phyloP scores from a whole-genome alignment of 2,888 invertebrate species.

The Drosophila nigricruria region DNA sequence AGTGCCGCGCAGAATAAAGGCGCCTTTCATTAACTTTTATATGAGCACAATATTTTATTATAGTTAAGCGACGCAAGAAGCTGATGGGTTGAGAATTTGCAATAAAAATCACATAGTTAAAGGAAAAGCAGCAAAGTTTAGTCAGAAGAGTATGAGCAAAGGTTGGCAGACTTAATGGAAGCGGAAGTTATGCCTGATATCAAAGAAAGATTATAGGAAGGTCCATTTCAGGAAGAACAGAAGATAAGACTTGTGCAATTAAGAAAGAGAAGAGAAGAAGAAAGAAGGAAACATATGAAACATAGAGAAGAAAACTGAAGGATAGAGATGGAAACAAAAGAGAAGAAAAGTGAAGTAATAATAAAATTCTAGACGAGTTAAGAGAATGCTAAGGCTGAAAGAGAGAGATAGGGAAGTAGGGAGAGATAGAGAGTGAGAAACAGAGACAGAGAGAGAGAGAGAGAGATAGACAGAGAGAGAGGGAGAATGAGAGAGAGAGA shows the following conservation, averaged over 20 bases:
- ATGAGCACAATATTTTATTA: conserved; percentile 9
- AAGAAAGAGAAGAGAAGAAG: neutral
- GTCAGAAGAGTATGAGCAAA: neutral
- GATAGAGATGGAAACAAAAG: neutral
- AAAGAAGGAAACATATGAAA: no score
- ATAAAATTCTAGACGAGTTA: neutral
- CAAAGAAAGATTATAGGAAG: neutral
- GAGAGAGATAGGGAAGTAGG: neutral
- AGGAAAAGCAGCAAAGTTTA: neutral
- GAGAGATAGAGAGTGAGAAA: neutral
- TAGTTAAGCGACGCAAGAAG: neutral
- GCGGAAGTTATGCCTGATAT: neutral
- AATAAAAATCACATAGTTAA: neutral
- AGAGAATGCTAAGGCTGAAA: no score
- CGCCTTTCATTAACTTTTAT: conserved; percentile 19
- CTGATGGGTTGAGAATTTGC: neutral
- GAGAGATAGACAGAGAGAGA: neutral
- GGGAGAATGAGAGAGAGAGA: neutral
- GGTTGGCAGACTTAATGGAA: neutral
- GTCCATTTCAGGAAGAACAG: neutral
- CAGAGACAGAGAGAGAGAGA: neutral
- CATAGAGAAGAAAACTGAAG: neutral
- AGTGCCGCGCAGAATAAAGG: conserved; percentile 12
- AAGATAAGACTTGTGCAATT: neutral
- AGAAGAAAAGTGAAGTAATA: neutral